Evolutionary conservation across 2,113 vertebrate species (phyloP).

Genomic region (Podocnemis expansa): DNA sequence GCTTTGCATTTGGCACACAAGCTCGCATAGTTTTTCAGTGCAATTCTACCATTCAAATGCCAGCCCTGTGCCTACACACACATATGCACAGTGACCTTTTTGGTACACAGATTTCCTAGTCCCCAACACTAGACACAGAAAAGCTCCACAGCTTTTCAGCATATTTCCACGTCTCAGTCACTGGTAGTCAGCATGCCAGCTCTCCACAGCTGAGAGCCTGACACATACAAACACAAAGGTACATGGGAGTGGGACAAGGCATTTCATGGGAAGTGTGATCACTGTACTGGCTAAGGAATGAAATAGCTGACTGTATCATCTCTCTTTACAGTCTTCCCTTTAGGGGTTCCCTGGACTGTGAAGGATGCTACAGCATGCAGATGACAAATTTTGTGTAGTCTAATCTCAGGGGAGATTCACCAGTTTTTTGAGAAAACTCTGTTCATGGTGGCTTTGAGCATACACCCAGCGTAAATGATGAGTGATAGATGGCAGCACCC

Average conservation of each 20-base stretch:
- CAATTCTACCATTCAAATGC: neutral
- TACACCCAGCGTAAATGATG: neutral
- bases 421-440: neutral
- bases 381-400: neutral
- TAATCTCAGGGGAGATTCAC: neutral
- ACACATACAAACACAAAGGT: neutral
- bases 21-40: neutral
- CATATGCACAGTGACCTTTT: neutral
- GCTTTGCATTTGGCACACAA: neutral
- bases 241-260: neutral
- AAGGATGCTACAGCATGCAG: neutral
- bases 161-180: neutral
- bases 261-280: neutral
- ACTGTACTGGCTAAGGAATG: neutral
- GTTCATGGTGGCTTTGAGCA: neutral
- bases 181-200: neutral
- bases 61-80: neutral
- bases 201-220: neutral
- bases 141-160: neutral
- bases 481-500: constrained; percentile 17
- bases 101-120: neutral
- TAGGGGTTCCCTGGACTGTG: neutral
- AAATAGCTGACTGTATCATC: accelerated
- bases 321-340: neutral
- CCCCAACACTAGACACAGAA: neutral